These are phyloP conservation scores for Melipona quadrifasciata DNA, from an alignment of 1,140 invertebrate genomes.

Conservation along the genomic window DNA sequence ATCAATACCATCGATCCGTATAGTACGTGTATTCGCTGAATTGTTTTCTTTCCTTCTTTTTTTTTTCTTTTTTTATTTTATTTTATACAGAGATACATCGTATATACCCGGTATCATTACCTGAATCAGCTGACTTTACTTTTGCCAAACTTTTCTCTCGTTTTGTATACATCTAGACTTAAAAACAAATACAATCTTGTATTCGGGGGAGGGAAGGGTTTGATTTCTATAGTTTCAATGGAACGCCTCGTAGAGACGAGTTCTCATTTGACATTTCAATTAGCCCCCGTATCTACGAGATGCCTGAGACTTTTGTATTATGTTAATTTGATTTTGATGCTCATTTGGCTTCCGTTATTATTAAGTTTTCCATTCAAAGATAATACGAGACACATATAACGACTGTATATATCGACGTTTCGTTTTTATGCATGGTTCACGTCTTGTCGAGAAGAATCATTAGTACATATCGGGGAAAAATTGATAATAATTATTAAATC, in stretches of 20 bases:
- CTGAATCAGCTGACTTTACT: slow-evolving; percentile 43
- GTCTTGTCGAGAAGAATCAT: slow-evolving; percentile 34
- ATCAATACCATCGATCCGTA: slow-evolving; percentile 30
- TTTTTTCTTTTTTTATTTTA: neutral
- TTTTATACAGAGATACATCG: slow-evolving; percentile 1
- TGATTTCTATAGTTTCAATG: slow-evolving; percentile 59
- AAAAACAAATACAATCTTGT: slow-evolving; percentile 67
- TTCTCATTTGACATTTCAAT: slow-evolving; percentile 35
- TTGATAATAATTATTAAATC: slow-evolving; percentile 42
- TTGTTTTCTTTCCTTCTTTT: neutral
- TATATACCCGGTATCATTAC: neutral
- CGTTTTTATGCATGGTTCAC: slow-evolving; percentile 22
- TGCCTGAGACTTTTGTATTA: slow-evolving; percentile 56
- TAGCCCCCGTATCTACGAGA: slow-evolving; percentile 38
- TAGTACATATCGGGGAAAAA: slow-evolving; percentile 19
- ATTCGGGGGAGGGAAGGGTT: slow-evolving; percentile 42
- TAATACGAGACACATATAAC: slow-evolving; percentile 57
- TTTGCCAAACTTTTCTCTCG: slow-evolving; percentile 26
- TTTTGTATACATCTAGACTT: slow-evolving; percentile 62
- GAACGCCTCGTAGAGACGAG: slow-evolving; percentile 40
- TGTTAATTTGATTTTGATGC: slow-evolving; percentile 71
- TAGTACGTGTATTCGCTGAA: slow-evolving; percentile 25
- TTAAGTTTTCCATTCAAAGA: slow-evolving; percentile 63
- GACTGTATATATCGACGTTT: slow-evolving; percentile 52
- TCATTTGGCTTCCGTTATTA: slow-evolving; percentile 65